A percentile compares a stretch with the other conserved stretches of the same genome.
Conservation (phyloP, 2,888 invertebrate genomes). For the Antheraea yamamai region DNA sequence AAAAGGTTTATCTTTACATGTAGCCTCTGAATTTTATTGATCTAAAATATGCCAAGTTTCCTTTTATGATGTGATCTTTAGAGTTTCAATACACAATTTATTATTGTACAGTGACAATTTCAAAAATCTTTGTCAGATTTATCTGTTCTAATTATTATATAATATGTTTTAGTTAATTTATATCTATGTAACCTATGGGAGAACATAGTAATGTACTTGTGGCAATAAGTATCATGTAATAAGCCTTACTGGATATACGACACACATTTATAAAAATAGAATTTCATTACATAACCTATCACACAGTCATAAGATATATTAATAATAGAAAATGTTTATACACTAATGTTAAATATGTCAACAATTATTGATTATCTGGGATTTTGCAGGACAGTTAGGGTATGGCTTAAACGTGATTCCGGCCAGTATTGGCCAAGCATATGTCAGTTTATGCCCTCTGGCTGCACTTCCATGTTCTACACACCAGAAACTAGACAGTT, state of each 20-base stretch:
- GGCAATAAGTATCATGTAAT: not conserved
- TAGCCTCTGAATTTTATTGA: too few relatives aligned
- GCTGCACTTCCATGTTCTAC: conserved; percentile 95
- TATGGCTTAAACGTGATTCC: conserved; percentile 98
- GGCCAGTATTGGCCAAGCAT: conserved; percentile 99
- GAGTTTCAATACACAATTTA: not conserved
- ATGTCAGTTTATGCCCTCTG: conserved; percentile 96
- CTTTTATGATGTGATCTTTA: not conserved
- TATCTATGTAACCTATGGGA: not conserved
- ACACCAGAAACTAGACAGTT: conserved; percentile 93
- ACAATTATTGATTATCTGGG: not conserved
- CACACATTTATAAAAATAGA: not conserved
- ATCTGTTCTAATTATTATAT: not conserved
- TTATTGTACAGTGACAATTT: not conserved
- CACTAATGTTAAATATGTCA: not conserved
- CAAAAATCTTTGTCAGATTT: too few relatives aligned
- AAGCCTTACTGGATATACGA: not conserved
- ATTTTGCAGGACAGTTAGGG: conserved; percentile 91
- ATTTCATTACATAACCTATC: not conserved
- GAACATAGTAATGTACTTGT: not conserved
- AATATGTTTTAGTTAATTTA: not conserved
- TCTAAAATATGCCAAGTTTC: not conserved
- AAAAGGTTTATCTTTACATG: too few relatives aligned
- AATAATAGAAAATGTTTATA: not conserved
- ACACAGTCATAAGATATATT: not conserved